These are phyloP conservation scores for Papilio elwesi DNA, from an alignment of 2,888 invertebrate genomes.

Conservation along the genomic window DNA sequence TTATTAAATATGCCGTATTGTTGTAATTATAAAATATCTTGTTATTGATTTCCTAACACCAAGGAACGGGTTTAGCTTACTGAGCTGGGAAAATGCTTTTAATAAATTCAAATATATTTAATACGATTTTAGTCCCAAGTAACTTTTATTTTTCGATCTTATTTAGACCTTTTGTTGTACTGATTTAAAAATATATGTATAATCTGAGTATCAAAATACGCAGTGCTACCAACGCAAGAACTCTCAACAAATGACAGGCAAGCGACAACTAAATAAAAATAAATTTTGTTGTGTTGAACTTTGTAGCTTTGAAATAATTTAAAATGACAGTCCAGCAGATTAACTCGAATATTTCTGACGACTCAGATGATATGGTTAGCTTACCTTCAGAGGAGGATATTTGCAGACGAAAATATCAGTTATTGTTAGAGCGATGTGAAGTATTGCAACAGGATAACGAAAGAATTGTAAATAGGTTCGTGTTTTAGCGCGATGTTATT, in stretches of 20 bases:
- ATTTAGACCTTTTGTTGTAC: not conserved
- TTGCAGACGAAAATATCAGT: constrained; percentile 89
- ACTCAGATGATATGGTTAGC: constrained; percentile 82
- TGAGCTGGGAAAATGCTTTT: no score
- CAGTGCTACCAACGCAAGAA: constrained; percentile 43
- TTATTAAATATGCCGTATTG: no score
- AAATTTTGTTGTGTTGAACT: constrained; percentile 76
- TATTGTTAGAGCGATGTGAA: constrained; percentile 89
- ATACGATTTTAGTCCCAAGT: not conserved
- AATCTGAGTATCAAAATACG: constrained; percentile 38
- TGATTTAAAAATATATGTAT: not conserved
- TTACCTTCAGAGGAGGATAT: constrained; percentile 86
- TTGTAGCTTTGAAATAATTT: constrained; percentile 80
- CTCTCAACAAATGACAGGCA: constrained; percentile 42
- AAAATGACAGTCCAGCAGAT: constrained; percentile 84
- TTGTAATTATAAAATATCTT: no score
- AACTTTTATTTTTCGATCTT: not conserved
- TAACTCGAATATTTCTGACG: constrained; percentile 83
- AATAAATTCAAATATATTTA: no score
- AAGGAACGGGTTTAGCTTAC: no score
- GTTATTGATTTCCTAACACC: no score
- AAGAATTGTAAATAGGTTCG: constrained; percentile 87
- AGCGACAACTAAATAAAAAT: constrained; percentile 67
- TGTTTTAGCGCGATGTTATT: constrained; percentile 49
- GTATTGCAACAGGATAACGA: constrained; percentile 91